Evolutionary conservation across 2,888 invertebrate genomes (phyloP), one percentile per base, ranked within the genome.

Genomic region (Noctuana brunneofusca): DNA sequence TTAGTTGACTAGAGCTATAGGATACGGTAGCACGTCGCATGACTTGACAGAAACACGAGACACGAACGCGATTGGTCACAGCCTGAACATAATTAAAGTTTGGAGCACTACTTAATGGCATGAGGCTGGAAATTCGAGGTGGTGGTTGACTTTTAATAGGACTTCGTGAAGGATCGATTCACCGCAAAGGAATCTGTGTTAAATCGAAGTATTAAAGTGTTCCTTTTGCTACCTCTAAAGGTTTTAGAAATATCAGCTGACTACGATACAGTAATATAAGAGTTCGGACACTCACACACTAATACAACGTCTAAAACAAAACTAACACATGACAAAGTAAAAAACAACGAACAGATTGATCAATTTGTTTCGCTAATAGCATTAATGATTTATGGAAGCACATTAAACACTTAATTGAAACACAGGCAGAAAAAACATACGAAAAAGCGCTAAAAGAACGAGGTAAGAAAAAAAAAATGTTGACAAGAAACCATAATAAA

Each of bases 41-140:
- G 91, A 91, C 91, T 89, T 73, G 89, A 84, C 80, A 88, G 83
- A 89, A 87, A 79, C 79, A 78, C 81, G 87, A 85, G 89, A 89
- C 90, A 91, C 89, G 91, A 91, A 85, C 87, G 80, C 87, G 84
- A 91, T 91, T 91, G 91, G 91, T 88, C 90, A 91, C 91, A 91
- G 89, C 80, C 86, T 76, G 87, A 89, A 91, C 84, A 87, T 90
- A 91, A 91, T 91, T 91, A 91, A 91, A 91, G 89, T 91, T 91
- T 87, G 87, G 89, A 86, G 86, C 86, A 87, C 84, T 85, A 85
- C 82, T 84, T 89, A 89, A 90, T 91, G 87, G 88, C 86, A 87
- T 88, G 86, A 87, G 81, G 85, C 81, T 81, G 81, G 81, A 83
- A 80, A 87, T 86, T 87, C 85, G 87, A 84, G 84, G 87, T 89